Conservation (phyloP, 2,888 invertebrate genomes). For the Lithophane semibrunnea region DNA sequence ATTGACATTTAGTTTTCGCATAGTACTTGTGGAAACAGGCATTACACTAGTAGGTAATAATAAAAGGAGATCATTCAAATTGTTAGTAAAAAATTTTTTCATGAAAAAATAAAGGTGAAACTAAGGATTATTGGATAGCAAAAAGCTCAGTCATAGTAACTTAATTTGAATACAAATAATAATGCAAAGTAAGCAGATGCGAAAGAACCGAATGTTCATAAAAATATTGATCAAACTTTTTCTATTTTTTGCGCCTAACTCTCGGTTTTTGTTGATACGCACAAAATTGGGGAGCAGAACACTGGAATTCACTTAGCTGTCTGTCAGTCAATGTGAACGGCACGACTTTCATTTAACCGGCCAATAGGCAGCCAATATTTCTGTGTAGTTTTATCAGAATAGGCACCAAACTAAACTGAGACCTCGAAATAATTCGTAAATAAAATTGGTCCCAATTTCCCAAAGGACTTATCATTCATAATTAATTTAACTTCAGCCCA, state of each 20-base stretch:
- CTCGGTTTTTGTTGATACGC: conserved; percentile 10
- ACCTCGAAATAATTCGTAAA: conserved; percentile 17
- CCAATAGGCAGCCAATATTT: conserved; percentile 10
- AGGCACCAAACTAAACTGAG: conserved; percentile 14
- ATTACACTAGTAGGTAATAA: too few species aligned
- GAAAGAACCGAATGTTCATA: too few species aligned
- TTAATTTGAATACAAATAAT: too few species aligned
- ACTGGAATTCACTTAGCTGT: conserved; percentile 47
- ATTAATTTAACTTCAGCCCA: conserved; percentile 22
- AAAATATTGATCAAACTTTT: neutral
- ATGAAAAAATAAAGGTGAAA: too few species aligned
- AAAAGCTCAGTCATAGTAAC: too few species aligned
- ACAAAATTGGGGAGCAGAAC: conserved; percentile 27
- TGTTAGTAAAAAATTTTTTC: too few species aligned
- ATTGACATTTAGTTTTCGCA: too few species aligned
- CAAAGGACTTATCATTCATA: conserved; percentile 19
- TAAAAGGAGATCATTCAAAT: too few species aligned
- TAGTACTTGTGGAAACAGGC: too few species aligned
- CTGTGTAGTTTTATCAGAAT: neutral
- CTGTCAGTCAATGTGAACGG: conserved; percentile 40
- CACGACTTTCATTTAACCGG: neutral
- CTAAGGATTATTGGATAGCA: too few species aligned
- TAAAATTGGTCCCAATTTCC: conserved; percentile 8
- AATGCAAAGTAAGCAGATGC: too few species aligned
- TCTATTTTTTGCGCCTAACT: neutral